phyloP scores from a whole-genome alignment of 1,140 invertebrate species.

The Grapholita molesta region DNA sequence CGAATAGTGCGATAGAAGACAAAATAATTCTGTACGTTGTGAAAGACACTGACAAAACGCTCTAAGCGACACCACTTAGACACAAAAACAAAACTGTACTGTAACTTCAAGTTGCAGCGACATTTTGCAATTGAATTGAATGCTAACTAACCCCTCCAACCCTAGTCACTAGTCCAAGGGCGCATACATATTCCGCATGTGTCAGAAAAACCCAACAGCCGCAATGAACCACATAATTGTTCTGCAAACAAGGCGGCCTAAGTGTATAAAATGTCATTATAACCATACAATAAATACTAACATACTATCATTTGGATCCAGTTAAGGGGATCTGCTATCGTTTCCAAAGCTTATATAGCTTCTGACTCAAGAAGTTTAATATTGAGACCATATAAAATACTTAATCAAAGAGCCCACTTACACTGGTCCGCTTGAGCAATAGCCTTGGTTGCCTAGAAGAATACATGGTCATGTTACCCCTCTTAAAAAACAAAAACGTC shows the following conservation, averaged over 20 bases:
- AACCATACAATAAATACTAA: background rate
- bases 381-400: background rate
- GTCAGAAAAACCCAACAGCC: background rate
- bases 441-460: background rate
- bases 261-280: background rate
- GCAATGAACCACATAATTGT: slow-evolving; percentile 41
- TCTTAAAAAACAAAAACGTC: background rate
- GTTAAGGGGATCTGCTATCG: background rate
- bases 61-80: too few relatives aligned
- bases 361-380: background rate
- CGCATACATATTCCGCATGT: background rate
- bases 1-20: too few relatives aligned
- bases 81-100: too few relatives aligned
- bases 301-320: background rate
- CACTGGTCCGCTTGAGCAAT: background rate
- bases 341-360: background rate
- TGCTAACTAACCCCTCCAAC: background rate
- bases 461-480: background rate
- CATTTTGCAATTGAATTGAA: too few relatives aligned
- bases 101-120: background rate
- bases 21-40: too few relatives aligned
- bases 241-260: slow-evolving; percentile 41
- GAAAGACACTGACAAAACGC: too few relatives aligned
- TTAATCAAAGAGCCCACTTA: background rate
- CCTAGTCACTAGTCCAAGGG: background rate